Evolutionary conservation across 2,888 invertebrate genomes (phyloP), one percentile per base, ranked within the genome.

Genomic region (Ichneumoninae sp.): DNA sequence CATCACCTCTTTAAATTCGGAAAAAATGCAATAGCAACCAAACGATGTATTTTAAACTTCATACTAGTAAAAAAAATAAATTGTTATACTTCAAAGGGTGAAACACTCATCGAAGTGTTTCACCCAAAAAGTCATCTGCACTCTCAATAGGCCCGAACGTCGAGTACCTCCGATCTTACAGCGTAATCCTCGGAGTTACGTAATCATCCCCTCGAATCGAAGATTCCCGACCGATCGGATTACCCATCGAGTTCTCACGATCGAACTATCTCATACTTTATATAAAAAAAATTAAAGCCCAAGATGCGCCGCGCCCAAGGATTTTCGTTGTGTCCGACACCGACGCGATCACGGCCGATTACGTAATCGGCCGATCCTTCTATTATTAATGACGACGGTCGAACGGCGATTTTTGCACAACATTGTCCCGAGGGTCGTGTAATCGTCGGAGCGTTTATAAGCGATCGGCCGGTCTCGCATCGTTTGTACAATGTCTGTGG

Each of bases 281-380:
- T n/a, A 52, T 1, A 3, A 50, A 50, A 50, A 47, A 50, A 33
- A 10, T 36, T 5, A 10, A 54, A 54, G n/a, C 19, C 52, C 52
- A 19, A 19, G 13, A n/a, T 19, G 2, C 7, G 7, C 52, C 19
- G 3, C 19, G 0, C 19, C 52, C 4, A 19, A 54, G 52, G 16
- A 54, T 16, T 54, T 19, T 19, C 19, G 1, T 8, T 2, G 19
- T 3, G 19, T 0, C 52, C 52, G 7, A 54, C 8, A 16, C 13
- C 36, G 40, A 26, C 22, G 30, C 62, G n/a, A n/a, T 33, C 44
- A 10, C 57, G 30, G 30, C 22, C 10, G 36, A 65, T 83, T 83
- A 72, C 66, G 83, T 65, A 83, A 83, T 72, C 71, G 16, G 62
- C 66, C 74, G n/a, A 66, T 57, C 44, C n/a, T 57, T 75, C 70